These are phyloP conservation scores for Butastur rufipennis DNA, from an alignment of 2,113 vertebrate species.

Conservation along the genomic window DNA sequence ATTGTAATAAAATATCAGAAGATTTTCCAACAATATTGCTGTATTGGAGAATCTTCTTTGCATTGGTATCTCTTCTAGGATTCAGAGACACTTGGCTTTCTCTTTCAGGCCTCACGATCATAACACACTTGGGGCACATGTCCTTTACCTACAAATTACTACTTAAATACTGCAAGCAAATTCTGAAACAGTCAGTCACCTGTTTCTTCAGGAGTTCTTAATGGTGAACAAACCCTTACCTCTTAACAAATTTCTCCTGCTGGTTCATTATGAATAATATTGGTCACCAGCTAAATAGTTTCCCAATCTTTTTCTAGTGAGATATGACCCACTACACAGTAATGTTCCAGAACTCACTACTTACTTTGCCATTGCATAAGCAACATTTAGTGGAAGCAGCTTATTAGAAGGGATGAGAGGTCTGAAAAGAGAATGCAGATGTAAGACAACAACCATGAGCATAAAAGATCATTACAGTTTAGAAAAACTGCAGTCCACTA, in stretches of 20 bases:
- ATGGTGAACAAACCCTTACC: neutral
- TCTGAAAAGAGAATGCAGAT: conserved; percentile 65
- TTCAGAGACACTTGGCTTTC: neutral
- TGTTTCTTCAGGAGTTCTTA: neutral
- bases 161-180: neutral
- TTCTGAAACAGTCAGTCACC: neutral
- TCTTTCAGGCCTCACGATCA: neutral
- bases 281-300: neutral
- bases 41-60: neutral
- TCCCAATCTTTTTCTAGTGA: neutral
- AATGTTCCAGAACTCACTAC: conserved; percentile 43
- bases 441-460: neutral
- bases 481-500: neutral
- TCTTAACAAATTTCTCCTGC: neutral
- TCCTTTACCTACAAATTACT: neutral
- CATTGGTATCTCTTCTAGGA: neutral
- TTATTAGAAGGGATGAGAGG: conserved; percentile 73
- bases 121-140: neutral
- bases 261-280: neutral
- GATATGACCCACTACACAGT: neutral
- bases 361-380: conserved; percentile 73
- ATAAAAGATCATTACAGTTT: neutral
- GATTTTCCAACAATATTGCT: neutral
- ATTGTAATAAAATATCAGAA: neutral
- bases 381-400: conserved; percentile 56